Evolutionary conservation across 2,113 vertebrate genomes (phyloP), one percentile per base, ranked within the genome.

Genomic region (Cynoglossus semilaevis): DNA sequence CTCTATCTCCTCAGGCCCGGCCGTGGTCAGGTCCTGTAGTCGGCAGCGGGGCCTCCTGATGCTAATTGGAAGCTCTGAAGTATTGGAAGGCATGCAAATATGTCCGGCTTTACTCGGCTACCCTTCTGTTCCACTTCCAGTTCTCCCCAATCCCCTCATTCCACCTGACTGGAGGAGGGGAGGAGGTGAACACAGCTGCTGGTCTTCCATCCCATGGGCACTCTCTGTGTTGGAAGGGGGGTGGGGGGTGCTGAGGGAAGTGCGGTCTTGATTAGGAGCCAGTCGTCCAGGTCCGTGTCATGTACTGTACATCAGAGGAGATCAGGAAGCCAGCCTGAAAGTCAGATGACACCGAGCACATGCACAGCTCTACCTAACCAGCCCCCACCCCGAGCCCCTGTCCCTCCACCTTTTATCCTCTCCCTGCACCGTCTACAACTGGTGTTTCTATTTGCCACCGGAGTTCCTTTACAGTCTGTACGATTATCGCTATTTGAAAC

Each of bases 291-390:
- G 73, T 63, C 59, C 58, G 52, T 91, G 90, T 91, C 90, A 89
- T 85, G 73, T 86, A 82, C 79, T 78, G 88, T 91, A 88, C 76
- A 89, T 91, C 90, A 91, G 81, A 89, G 76, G 77, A 88, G 90
- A 88, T 91, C 87, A 91, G 83, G 83, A 76, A 83, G 49, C 82
- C 82, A 85, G 76, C 81, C 85, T 83, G 76, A 87, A 87, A 90
- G 86, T 91, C 90, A 91, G 87, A 88, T 91, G 90, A 89, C 85
- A 86, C 62, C 38, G 19, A 87, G 76, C 83, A 85, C 87, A 86
- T 87, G 86, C 80, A 74, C 75, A 56, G 50, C 15, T 11, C 54
- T 59, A 44, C 65, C 41, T 57, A 63, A 41, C 45, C 45, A 17
- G 19, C 17, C 18, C 11, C 46, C 43, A 15, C 22, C 10, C 42